These are phyloP conservation scores for Oligia latruncula DNA, from an alignment of 2,888 invertebrate species.

Conservation along the genomic window DNA sequence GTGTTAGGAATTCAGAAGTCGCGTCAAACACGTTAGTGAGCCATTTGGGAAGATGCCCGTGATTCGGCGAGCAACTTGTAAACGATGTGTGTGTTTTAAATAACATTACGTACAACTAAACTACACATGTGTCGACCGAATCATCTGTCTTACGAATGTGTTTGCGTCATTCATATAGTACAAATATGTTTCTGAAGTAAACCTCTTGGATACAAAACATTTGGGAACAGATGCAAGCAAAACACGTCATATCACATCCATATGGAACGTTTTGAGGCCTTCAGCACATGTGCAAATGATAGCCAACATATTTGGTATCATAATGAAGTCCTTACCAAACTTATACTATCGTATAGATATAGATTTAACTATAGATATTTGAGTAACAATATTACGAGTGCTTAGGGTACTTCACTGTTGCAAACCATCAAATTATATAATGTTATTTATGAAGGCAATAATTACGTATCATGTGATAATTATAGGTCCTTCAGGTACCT, in stretches of 20 bases:
- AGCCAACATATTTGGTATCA: slow-evolving; percentile 39
- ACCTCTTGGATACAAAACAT: slow-evolving; percentile 53
- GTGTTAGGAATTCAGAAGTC: slow-evolving; percentile 57
- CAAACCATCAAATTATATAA: slow-evolving; percentile 24
- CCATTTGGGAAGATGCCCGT: slow-evolving; percentile 66
- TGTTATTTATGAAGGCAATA: slow-evolving; percentile 34
- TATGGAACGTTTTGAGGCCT: slow-evolving; percentile 38
- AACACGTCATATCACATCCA: slow-evolving; percentile 47
- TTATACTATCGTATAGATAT: neutral
- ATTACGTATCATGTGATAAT: slow-evolving; percentile 33
- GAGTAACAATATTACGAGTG: slow-evolving; percentile 15
- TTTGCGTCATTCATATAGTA: slow-evolving; percentile 66
- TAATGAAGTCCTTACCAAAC: slow-evolving; percentile 16
- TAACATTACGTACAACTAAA: slow-evolving; percentile 59
- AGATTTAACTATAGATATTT: slow-evolving; percentile 3
- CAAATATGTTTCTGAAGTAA: slow-evolving; percentile 67
- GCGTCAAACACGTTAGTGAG: slow-evolving; percentile 45
- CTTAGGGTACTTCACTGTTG: neutral
- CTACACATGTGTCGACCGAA: slow-evolving; percentile 63
- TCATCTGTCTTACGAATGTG: slow-evolving; percentile 59
- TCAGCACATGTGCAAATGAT: slow-evolving; percentile 53
- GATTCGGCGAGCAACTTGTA: slow-evolving; percentile 58
- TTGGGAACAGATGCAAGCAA: slow-evolving; percentile 61
- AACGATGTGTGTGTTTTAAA: slow-evolving; percentile 64
- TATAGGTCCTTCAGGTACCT: slow-evolving; percentile 31